Percentiles rank a stretch among this genome's conserved stretches.
Conservation (phyloP, 2,797 vertebrate species). For the Erpetoichthys calabaricus region DNA sequence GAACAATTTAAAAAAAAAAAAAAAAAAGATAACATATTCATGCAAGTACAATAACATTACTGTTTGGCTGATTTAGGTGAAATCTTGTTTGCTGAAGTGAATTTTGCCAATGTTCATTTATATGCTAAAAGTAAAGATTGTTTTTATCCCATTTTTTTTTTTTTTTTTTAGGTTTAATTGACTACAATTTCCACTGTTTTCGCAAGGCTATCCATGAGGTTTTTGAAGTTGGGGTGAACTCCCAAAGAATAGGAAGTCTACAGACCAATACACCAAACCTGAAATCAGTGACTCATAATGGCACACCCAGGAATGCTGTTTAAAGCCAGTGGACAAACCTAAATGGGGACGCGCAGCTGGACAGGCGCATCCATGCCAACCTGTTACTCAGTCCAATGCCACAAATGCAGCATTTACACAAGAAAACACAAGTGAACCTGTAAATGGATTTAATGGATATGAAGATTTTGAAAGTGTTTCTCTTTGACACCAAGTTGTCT, state of each 20-base stretch:
- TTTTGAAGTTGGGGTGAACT: constrained; percentile 85
- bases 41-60: too few species aligned
- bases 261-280: constrained; percentile 62
- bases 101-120: background rate
- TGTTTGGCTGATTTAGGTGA: too few species aligned
- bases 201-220: constrained; percentile 98
- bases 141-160: constrained; percentile 6
- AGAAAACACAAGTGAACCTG: constrained; percentile 10
- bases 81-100: too few species aligned
- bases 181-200: constrained; percentile 99
- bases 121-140: background rate
- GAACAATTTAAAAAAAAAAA: too few species aligned
- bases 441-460: constrained; percentile 6
- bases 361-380: constrained; percentile 11
- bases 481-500: constrained; percentile 6
- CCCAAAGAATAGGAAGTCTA: constrained; percentile 61
- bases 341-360: constrained; percentile 11
- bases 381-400: constrained; percentile 21
- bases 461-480: background rate
- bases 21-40: too few species aligned
- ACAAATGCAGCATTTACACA: constrained; percentile 18
- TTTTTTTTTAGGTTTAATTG: constrained; percentile 75
- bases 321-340: constrained; percentile 34
- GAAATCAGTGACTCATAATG: constrained; percentile 85
- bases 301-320: constrained; percentile 80